Base-by-base conservation (phyloP, 1,140 invertebrate species). In the Dendrolimus kikuchii region DNA sequence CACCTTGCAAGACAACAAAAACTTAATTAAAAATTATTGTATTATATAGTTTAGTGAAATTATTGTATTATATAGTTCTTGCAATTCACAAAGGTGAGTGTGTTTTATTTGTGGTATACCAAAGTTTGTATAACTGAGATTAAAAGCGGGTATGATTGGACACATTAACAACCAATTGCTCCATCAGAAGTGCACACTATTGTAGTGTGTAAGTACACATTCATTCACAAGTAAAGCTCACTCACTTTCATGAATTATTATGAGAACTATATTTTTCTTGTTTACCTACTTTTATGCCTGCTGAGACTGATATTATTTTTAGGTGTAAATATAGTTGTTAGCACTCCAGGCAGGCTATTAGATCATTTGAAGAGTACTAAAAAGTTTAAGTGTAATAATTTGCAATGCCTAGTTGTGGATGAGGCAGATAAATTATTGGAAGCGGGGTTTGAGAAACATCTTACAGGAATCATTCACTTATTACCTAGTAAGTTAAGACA, bases 351-450 rank as follows among this genome's bases (percentile, higher is more conserved):
- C 8, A 81, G 95, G 49, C 82, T 96, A 5, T 80, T 96, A 5
- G 95, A 96, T 86, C 95, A 96, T 84, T 79, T 96, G 46, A 89
- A 93, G 81, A 94, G 93, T 73, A 95, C 94, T 4, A 77, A 90
- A 50, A 88, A 91, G 50, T 95, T 96, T 74, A 75, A 92, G 49
- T 93, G 88, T 59, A 92, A 93, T 70, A 95, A 96, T 77, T 77
- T 96, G 0, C 92, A 94, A 71, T 94, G 92, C 82, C 80, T 96
- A 4, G 89, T 96, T 37, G 92, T 96, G 68, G 95, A 96, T 88
- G 95, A 96, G 87, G 95, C 95, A 41, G 95, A 96, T 80, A 88
- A 95, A 69, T 93, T 96, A 54, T 83, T 96, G 9, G 94, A 96
- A 71, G 92, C 95, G 71, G 95, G 95, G 36, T 96, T 96, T 88